phyloP scores from a whole-genome alignment of 2,113 vertebrate genomes.

The Ammospiza nelsoni region DNA sequence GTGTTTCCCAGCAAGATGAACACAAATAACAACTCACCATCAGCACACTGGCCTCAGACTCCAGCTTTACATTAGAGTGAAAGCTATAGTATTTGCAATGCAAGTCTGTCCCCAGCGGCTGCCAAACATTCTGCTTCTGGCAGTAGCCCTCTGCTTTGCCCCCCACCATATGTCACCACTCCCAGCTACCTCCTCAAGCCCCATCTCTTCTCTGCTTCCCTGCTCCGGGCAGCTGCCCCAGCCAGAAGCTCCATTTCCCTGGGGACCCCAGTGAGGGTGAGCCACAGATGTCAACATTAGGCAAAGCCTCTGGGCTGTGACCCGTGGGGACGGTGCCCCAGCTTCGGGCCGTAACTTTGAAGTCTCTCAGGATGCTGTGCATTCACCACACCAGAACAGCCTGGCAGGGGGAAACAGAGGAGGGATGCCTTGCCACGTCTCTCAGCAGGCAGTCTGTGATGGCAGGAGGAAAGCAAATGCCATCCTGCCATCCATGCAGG shows the following conservation, averaged over 20 bases:
- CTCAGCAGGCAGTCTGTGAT: neutral
- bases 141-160: neutral
- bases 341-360: neutral
- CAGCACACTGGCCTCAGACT: neutral
- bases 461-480: neutral
- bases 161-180: neutral
- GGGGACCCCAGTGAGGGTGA: neutral
- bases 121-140: neutral
- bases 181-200: neutral
- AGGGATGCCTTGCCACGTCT: neutral
- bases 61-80: neutral
- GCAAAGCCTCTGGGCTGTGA: neutral
- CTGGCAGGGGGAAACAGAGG: neutral
- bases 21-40: neutral
- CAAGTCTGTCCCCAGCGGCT: neutral
- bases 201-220: neutral
- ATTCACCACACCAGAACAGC: neutral
- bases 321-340: accelerated
- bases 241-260: neutral
- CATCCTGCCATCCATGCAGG: neutral
- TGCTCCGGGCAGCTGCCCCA: neutral
- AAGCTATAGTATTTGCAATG: neutral
- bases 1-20: neutral
- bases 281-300: neutral
- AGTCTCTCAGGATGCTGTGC: neutral